These are phyloP conservation scores for Petrocephalus sullivani DNA, from an alignment of 2,797 vertebrate genomes.

Conservation along the genomic window DNA sequence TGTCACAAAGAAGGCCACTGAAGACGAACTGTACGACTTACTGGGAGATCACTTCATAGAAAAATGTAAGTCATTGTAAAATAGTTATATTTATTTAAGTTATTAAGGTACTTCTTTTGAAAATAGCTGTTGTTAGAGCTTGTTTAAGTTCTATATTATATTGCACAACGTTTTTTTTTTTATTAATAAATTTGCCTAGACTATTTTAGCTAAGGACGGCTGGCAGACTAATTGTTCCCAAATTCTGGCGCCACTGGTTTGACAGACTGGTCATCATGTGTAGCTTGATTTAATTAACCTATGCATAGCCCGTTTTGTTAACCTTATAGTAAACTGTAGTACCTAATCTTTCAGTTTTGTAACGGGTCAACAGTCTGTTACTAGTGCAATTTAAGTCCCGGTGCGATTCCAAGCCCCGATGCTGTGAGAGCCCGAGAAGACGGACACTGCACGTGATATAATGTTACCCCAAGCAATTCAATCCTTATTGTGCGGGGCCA, in stretches of 20 bases:
- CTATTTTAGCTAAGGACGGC: not conserved
- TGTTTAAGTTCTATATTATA: not conserved
- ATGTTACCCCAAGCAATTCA: conserved; percentile 9
- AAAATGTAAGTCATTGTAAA: conserved; percentile 7
- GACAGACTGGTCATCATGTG: not conserved
- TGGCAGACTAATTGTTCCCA: not conserved
- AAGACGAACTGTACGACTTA: conserved; percentile 10
- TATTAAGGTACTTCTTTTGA: not conserved
- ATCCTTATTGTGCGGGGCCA: not conserved
- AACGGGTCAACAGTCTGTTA: not conserved
- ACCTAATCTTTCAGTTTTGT: not conserved
- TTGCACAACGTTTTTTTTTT: not conserved
- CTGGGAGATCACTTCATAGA: not conserved
- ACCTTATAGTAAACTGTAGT: not conserved
- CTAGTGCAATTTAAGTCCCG: not conserved
- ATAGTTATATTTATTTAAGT: not conserved
- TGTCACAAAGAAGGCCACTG: conserved; percentile 1
- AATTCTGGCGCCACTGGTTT: not conserved
- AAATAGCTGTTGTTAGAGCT: not conserved
- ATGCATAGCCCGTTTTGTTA: not conserved
- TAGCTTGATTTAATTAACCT: not conserved
- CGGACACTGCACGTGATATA: not conserved
- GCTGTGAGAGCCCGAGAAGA: not conserved
- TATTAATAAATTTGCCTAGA: not conserved
- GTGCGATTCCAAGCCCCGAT: not conserved